Evolutionary conservation across 64 coral and sea anemone species (phyloP), one percentile per base, ranked within the genome.

Genomic region (Hydrozoanthus tunicans): DNA sequence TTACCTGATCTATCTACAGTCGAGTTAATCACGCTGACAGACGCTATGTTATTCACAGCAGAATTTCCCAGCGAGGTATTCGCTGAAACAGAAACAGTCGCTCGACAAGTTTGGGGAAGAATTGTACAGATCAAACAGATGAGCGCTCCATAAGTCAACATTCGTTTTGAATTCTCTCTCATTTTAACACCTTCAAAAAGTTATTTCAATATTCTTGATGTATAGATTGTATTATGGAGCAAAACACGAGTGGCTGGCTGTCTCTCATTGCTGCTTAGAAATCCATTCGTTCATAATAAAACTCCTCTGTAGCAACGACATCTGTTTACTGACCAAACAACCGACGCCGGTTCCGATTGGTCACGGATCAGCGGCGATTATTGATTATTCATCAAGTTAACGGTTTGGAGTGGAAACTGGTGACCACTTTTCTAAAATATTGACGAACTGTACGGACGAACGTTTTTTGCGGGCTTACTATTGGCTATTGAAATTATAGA

Each of bases 311-410:
- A 80, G 78, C 78, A 80, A 80, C 78, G 5, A n/a, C 20, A 73
- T 17, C 57, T 80, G 78, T 80, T 80, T 80, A 80, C 78, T 56
- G 78, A 6, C 58, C 78, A 80, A 80, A 80, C 57, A 80, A 80
- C 20, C 78, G 58, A 80, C 78, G 57, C 78, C 77, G 77, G 20
- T 20, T 79, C 77, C 77, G 77, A 79, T n/a, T 4, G 6, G 77
- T 79, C 77, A 79, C 55, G 77, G 77, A 59, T 9, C 53, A 59
- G 55, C 10, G 24, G 6, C 56, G 77, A 59, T 20, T 6, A 59
- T 59, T 56, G 59, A 58, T 59, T 43, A 43, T 43, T 43, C 32
- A 43, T 43, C 32, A 43, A 43, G 2, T 43, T 43, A 43, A 43
- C 32, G 32, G 32, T 43, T 43, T 43, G 32, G 32, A 43, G 32